Evolutionary conservation across 1,140 invertebrate species (phyloP).

Genomic region (Papilio glaucus): DNA sequence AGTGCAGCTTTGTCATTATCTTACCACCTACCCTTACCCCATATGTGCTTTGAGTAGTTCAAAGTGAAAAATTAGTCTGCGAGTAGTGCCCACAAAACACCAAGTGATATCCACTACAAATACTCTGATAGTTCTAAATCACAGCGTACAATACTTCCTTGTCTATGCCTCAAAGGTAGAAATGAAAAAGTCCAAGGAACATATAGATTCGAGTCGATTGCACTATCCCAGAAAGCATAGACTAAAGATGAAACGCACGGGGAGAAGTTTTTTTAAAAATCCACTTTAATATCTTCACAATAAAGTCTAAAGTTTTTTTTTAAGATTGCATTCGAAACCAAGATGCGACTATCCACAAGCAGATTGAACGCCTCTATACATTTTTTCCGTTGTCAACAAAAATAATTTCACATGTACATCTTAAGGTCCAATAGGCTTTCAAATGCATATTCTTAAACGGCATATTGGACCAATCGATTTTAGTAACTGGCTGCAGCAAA

Average conservation of each 20-base stretch:
- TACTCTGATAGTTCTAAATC: no score
- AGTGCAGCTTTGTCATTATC: no score
- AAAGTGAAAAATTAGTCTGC: no score
- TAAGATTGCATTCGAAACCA: slow-evolving; percentile 55
- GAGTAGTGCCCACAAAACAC: no score
- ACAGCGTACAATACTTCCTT: no score
- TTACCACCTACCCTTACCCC: no score
- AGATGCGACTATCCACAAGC: slow-evolving; percentile 55
- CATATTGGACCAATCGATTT: slow-evolving; percentile 33
- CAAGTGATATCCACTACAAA: no score
- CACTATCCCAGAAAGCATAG: slow-evolving; percentile 64
- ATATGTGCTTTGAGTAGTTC: no score
- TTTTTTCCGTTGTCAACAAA: slow-evolving; percentile 35
- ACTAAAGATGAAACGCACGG: slow-evolving; percentile 73
- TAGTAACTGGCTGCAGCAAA: slow-evolving; percentile 32
- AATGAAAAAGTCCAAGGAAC: slow-evolving; percentile 41
- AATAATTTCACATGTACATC: slow-evolving; percentile 23
- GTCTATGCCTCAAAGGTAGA: slow-evolving; percentile 18
- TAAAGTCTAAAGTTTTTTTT: slow-evolving; percentile 68
- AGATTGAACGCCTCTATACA: slow-evolving; percentile 29
- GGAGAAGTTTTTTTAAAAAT: slow-evolving; percentile 70
- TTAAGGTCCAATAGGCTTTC: slow-evolving; percentile 14
- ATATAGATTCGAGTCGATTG: slow-evolving; percentile 49
- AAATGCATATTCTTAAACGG: no score
- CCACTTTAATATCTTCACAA: slow-evolving; percentile 81